A percentile compares a stretch with the other conserved stretches of the same genome.
These are phyloP conservation scores for Porites lutea DNA, from an alignment of 64 coral and sea anemone species.

Conservation along the genomic window DNA sequence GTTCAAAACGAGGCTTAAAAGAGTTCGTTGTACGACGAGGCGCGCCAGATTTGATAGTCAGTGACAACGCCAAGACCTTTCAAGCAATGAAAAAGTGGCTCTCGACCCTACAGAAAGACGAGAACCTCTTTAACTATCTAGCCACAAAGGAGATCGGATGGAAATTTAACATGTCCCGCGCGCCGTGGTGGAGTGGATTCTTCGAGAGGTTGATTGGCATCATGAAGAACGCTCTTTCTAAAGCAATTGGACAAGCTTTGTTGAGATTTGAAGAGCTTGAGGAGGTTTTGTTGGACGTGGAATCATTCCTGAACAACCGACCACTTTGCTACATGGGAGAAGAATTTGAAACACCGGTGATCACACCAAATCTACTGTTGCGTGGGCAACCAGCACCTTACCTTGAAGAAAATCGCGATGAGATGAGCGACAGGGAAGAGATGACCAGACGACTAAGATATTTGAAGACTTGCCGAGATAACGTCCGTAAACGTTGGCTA, in stretches of 20 bases:
- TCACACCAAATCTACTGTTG: slow-evolving; percentile 35
- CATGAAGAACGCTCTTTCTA: slow-evolving; percentile 46
- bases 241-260: slow-evolving; percentile 23
- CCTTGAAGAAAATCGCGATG: slow-evolving; percentile 19
- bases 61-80: slow-evolving; percentile 39
- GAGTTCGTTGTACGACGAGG: slow-evolving; percentile 51
- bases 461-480: slow-evolving; percentile 21
- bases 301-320: slow-evolving; percentile 47
- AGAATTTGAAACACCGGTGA: slow-evolving; percentile 17
- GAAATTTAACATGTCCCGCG: slow-evolving; percentile 19
- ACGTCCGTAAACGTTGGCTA: slow-evolving; percentile 26
- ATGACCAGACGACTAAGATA: slow-evolving; percentile 7
- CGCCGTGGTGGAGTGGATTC: slow-evolving; percentile 14
- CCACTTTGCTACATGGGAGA: slow-evolving; percentile 26
- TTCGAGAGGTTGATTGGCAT: slow-evolving; percentile 24
- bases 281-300: slow-evolving; percentile 25
- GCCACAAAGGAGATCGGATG: background rate
- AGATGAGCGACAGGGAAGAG: slow-evolving; percentile 13
- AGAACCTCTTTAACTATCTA: slow-evolving; percentile 29
- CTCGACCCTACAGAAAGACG: slow-evolving; percentile 25
- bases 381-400: slow-evolving; percentile 11
- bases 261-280: slow-evolving; percentile 23
- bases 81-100: slow-evolving; percentile 44
- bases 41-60: slow-evolving; percentile 3
- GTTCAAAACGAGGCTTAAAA: slow-evolving; percentile 44